Conservation (phyloP, 2,888 invertebrate genomes). For the Euzetes globulus region DNA sequence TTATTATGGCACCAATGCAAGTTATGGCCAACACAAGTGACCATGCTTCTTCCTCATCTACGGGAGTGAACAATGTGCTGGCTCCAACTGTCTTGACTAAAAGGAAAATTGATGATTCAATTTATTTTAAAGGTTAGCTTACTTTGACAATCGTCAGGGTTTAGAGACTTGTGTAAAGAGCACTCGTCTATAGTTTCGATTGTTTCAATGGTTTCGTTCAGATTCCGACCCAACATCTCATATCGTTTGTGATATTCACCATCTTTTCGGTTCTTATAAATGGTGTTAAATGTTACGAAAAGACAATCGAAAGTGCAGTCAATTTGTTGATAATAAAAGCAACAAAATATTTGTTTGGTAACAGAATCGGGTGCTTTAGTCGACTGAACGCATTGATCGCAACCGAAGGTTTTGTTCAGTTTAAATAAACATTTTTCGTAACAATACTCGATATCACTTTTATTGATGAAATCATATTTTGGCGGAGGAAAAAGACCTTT, state of each 20-base stretch:
- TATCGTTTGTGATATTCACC: not conserved
- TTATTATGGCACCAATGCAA: not conserved
- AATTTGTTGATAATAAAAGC: not conserved
- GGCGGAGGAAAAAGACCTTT: not conserved
- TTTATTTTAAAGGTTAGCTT: too few species aligned
- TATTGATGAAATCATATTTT: not conserved
- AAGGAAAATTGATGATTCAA: too few species aligned
- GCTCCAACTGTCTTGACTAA: too few species aligned
- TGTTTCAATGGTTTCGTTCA: too few species aligned
- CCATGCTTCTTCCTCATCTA: too few species aligned
- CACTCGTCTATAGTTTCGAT: too few species aligned
- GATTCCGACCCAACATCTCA: not conserved
- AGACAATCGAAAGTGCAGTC: not conserved
- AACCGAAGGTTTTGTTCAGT: not conserved
- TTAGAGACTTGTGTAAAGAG: too few species aligned
- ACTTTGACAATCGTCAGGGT: too few species aligned
- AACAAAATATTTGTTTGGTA: not conserved
- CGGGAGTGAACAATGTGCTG: too few species aligned
- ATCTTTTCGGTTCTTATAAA: not conserved
- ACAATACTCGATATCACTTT: not conserved
- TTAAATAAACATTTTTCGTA: not conserved
- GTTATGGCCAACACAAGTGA: not conserved
- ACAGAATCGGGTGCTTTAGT: not conserved
- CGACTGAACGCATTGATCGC: not conserved
- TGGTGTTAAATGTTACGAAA: not conserved